Percentiles rank a stretch among this genome's conserved stretches.
Evolutionary conservation across 2,797 vertebrate genomes (phyloP).

Genomic region (Microctenopoma stevenorrisi): DNA sequence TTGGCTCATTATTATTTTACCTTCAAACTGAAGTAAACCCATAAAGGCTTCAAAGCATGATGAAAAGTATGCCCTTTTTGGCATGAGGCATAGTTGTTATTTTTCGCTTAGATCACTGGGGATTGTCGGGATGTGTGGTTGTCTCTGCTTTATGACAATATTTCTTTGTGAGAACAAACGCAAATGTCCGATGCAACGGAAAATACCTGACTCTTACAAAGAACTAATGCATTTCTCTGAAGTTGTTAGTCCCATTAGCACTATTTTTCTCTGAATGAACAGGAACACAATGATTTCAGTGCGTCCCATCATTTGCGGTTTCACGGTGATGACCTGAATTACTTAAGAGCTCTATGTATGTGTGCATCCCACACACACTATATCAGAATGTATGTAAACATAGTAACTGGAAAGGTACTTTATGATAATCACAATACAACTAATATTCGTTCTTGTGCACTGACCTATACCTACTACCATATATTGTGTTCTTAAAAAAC

Average conservation of each 20-base stretch:
- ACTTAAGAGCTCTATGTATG: too few relatives aligned
- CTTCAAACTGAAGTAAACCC: slow-evolving; percentile 37
- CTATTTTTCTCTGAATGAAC: background rate
- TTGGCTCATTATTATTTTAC: slow-evolving; percentile 56
- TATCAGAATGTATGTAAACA: too few relatives aligned
- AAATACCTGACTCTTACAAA: slow-evolving; percentile 3
- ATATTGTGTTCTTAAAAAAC: background rate
- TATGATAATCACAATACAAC: too few relatives aligned
- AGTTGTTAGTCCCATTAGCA: background rate
- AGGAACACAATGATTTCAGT: background rate
- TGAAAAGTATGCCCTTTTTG: slow-evolving; percentile 34
- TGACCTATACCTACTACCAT: too few relatives aligned
- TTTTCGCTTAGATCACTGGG: slow-evolving; percentile 23
- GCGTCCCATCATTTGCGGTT: too few relatives aligned
- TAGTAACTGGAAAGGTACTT: background rate
- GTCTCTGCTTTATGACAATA: slow-evolving; percentile 12
- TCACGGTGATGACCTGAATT: too few relatives aligned
- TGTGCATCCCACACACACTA: background rate
- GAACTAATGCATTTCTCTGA: slow-evolving; percentile 1
- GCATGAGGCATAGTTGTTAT: slow-evolving; percentile 7
- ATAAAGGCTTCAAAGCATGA: slow-evolving; percentile 39
- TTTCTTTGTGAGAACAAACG: slow-evolving; percentile 15
- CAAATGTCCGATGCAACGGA: background rate
- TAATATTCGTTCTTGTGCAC: too few relatives aligned
- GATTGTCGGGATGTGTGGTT: background rate